Percentiles rank a stretch among this genome's conserved stretches.
These are phyloP conservation scores for Eunapius fragilis DNA, from an alignment of 37 sponge, comb jelly and placozoan genomes.

Conservation along the genomic window DNA sequence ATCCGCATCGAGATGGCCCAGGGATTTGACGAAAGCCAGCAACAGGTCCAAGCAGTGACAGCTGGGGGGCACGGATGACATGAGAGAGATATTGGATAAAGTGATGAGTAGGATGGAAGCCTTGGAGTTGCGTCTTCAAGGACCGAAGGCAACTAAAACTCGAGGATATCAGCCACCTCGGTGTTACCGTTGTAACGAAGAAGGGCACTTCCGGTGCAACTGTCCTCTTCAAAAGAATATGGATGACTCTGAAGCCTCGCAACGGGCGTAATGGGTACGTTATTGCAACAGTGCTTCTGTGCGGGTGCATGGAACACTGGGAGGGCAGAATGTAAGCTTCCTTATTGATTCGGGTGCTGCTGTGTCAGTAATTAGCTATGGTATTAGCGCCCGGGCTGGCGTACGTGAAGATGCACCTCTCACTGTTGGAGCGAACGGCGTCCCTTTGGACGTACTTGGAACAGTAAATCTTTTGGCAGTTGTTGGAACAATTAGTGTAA, in stretches of 20 bases:
- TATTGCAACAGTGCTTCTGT: not conserved
- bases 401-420: not conserved
- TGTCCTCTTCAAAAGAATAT: not conserved
- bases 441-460: slow-evolving; percentile 12
- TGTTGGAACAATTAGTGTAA: not conserved
- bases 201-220: not conserved
- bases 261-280: not conserved
- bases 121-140: too few relatives aligned
- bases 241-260: not conserved
- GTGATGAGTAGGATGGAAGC: too few relatives aligned
- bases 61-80: too few relatives aligned
- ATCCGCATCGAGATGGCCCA: slow-evolving; percentile 9
- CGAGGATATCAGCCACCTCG: not conserved
- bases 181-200: not conserved
- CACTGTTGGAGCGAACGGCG: not conserved
- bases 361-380: slow-evolving; percentile 6
- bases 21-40: not conserved
- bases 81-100: too few relatives aligned
- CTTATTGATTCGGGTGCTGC: slow-evolving; percentile 22
- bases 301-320: not conserved
- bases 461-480: not conserved
- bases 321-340: not conserved
- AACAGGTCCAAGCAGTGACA: too few relatives aligned
- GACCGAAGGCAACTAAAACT: too few relatives aligned
- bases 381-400: not conserved